Conservation (phyloP, 2,888 invertebrate species). For the Rhopalosiphum nymphaeae region DNA sequence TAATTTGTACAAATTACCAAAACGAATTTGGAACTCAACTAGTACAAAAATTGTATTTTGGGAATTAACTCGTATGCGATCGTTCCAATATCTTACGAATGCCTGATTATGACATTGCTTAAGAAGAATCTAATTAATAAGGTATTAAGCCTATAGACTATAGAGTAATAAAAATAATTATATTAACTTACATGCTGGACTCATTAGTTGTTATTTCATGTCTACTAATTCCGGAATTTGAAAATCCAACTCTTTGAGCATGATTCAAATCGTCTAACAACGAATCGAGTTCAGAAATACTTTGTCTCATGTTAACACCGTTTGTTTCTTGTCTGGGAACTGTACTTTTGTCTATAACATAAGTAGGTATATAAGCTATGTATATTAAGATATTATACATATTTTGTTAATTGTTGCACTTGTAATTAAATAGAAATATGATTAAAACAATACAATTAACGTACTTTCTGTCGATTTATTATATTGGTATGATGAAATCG, state of each 20-base stretch:
- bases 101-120: not conserved
- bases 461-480: conserved; percentile 57
- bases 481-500: conserved; percentile 59
- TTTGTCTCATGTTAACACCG: conserved; percentile 70
- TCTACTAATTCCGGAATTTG: conserved; percentile 61
- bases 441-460: not conserved
- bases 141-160: not conserved
- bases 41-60: not conserved
- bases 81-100: not conserved
- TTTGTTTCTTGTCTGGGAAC: conserved; percentile 50
- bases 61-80: not conserved
- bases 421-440: not conserved
- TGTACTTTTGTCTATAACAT: conserved; percentile 40
- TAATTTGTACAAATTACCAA: not conserved
- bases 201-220: conserved; percentile 50
- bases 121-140: not conserved
- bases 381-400: not conserved
- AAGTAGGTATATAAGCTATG: not conserved
- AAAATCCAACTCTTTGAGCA: conserved; percentile 69
- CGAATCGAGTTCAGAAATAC: conserved; percentile 82
- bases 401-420: not conserved
- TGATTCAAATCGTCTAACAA: conserved; percentile 78
- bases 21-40: not conserved
- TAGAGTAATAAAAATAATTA: not conserved
- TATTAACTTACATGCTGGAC: conserved; percentile 30